phyloP scores from a whole-genome alignment of 2,888 invertebrate genomes.

The Tetranychus truncatus region DNA sequence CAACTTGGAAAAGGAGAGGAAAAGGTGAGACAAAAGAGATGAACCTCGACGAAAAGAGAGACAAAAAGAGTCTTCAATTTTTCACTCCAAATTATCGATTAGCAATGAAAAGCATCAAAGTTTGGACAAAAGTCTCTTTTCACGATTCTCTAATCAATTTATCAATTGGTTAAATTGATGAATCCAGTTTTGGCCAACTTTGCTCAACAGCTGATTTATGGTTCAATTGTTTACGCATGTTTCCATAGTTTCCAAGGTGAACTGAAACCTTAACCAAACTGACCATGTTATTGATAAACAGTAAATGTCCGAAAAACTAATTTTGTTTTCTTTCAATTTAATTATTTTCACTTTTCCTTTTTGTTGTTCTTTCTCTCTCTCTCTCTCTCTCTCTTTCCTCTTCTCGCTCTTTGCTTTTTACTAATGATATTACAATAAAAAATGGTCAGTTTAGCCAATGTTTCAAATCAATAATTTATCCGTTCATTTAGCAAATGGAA shows the following conservation, averaged over 20 bases:
- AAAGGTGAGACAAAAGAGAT: slow-evolving; percentile 1
- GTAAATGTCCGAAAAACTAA: no score
- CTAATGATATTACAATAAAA: not conserved
- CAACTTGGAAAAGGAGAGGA: not conserved
- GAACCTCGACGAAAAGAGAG: not conserved
- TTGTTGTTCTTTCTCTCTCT: not conserved
- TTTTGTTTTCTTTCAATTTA: not conserved
- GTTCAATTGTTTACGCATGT: no score
- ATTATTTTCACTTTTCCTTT: not conserved
- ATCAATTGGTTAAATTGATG: not conserved
- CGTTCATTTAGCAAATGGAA: not conserved
- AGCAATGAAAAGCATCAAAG: not conserved
- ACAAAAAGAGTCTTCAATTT: not conserved
- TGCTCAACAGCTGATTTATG: not conserved
- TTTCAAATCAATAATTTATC: not conserved
- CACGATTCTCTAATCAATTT: no score
- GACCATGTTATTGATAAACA: no score
- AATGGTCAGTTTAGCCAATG: not conserved
- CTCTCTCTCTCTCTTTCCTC: slow-evolving; percentile 2
- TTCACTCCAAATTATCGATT: not conserved
- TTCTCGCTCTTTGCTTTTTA: not conserved
- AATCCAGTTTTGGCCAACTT: not conserved
- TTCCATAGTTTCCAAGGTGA: no score
- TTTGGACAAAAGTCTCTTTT: not conserved
- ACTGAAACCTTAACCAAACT: no score